Evolutionary conservation across 2,888 invertebrate species (phyloP), one percentile per base, ranked within the genome.

Genomic region (Melikaiella ostensackeni): DNA sequence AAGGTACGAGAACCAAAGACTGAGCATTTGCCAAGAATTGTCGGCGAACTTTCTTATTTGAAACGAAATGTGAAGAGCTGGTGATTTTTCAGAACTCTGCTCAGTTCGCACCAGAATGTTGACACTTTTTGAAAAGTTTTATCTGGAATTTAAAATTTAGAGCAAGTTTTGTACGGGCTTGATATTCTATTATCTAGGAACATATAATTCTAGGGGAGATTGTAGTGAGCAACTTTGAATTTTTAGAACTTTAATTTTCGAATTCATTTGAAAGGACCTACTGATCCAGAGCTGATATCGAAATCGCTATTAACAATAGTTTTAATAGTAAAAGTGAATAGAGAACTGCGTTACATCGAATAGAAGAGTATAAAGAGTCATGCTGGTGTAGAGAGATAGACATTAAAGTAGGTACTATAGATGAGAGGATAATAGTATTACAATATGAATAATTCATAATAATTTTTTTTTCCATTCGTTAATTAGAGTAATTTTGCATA

Each of bases 321-420:
- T 79, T 80, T 86, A 85, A 88, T 88, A 86, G 88, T 91, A 88
- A 86, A 89, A 89, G 87, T 88, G 86, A 87, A 87, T 89, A 89
- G 88, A 86, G 88, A 87, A 90, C 89, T 89, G 87, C 84, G 84
- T 89, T 88, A 89, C 89, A 90, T 90, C 88, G 84, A 91, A 89
- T 89, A 89, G 88, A 89, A 89, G 88, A 89, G 88, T 90, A 87
- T 88, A 88, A 89, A 88, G 89, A 89, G 88, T 87, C 88, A 90
- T 91, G 89, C 88, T 87, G 87, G 86, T 86, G 86, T 89, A 88
- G 86, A 89, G 88, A 89, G 89, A 89, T 89, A 88, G 89, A 89
- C 89, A 90, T 90, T 90, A 89, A 90, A 89, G 87, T 90, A 87
- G 88, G 84, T 89, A 88, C 88, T 89, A 38, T 38, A 89, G 88